Base-by-base conservation (phyloP, 2,797 vertebrate species). In the Rhincodon typus region DNA sequence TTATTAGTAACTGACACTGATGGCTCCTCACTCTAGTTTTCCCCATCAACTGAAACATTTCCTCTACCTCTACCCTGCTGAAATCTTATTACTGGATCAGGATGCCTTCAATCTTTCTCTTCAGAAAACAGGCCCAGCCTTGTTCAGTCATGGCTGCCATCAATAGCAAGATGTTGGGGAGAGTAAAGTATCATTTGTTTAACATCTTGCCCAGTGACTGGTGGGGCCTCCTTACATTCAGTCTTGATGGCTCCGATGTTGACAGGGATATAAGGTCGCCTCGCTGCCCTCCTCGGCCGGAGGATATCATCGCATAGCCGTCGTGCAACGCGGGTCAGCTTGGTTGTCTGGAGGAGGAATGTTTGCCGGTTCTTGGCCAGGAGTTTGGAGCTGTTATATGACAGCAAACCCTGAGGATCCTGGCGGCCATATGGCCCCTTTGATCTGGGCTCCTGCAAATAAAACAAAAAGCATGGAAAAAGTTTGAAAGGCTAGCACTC, bases 341-440 rank as follows among this genome's bases (percentile, higher is more conserved):
- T 99, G 86, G 99, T 99, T 96, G 99, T 99, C 97, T 99, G 99
- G 90, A 99, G 97, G 96, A 99, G 98, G 96, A 99, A 99, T 0
- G 98, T 99, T 96, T 99, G 99, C 0, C 99, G 98, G 97, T 99
- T 99, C 97, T 99, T 99, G 94, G 99, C 99, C 97, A 99, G 97
- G 72, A 99, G 97, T 53, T 99, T 99, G 96, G 99, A 98, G 67
- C 98, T 99, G 7, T 98, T 98, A 96, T 99, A 99, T 0, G 98
- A 98, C 0, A 99, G 99, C 96, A 99, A 96, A 96, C 98, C 98
- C 95, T 99, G 99, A 87, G 98, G 98, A 96, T 99, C 98, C 74
- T 99, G 98, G 53, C 98, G 98, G 98, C 98, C 97, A 99, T 98
- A 97, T 99, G 98, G 96, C 97, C 97, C 30, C 96, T 91, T 98